Conservation (phyloP, 92 coral and sea anemone genomes). For the Zoanthus sansibaricus region DNA sequence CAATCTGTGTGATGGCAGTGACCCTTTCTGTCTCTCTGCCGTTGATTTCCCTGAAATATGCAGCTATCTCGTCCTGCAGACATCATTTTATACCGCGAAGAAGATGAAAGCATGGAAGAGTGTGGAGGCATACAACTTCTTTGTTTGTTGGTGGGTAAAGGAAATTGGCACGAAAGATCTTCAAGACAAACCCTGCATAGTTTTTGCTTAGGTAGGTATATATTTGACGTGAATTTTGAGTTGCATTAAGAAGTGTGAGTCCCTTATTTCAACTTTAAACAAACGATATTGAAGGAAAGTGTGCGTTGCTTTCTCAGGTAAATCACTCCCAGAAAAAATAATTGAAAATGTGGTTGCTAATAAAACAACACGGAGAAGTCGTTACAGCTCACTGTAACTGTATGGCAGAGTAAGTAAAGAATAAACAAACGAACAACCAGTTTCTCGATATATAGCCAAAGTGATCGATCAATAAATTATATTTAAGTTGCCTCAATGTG, state of each 20-base stretch:
- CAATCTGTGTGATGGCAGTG: background rate
- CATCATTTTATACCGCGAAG: background rate
- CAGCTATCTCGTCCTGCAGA: background rate
- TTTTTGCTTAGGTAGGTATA: background rate
- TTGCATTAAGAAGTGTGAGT: background rate
- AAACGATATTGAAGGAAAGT: background rate
- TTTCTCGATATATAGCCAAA: background rate
- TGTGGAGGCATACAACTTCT: background rate
- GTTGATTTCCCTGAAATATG: background rate
- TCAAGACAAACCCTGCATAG: background rate
- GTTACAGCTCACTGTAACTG: conserved; percentile 4
- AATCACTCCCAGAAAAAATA: background rate
- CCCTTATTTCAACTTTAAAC: background rate
- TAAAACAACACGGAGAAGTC: background rate
- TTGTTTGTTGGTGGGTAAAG: background rate
- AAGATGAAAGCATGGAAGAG: background rate
- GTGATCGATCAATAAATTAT: background rate
- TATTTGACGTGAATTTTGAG: background rate
- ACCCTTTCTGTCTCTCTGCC: background rate
- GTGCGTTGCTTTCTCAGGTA: background rate
- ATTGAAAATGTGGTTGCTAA: background rate
- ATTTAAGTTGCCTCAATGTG: background rate
- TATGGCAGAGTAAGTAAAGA: background rate
- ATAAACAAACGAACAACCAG: background rate
- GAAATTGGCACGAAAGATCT: background rate